Base-by-base conservation (phyloP, 2,797 vertebrate genomes). In the Peromyscus attwateri region DNA sequence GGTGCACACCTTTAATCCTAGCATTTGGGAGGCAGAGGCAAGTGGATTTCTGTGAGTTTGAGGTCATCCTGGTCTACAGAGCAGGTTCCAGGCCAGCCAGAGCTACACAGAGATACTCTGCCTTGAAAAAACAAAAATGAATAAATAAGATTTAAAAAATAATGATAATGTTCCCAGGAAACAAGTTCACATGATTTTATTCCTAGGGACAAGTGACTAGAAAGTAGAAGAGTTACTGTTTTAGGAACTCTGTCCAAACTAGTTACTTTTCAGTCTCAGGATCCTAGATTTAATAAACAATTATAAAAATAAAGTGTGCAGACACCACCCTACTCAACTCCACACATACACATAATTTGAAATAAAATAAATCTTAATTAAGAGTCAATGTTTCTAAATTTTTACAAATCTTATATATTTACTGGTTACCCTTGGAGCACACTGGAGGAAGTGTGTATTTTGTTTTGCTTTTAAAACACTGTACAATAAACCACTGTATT, bases 211-310 rank as follows among this genome's bases (percentile, higher is more conserved):
- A 89, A 17, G 21, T 95, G 23, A 94, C 55, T 94, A 89, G 37
- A 89, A 94, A 94, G n/a, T 57, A 77, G 34, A 79, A 64, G 57
- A 62, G 80, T 40, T 37, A 89, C 29, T 95, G 27, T 92, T 88
- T 93, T 84, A 94, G 64, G 6, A 97, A 96, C 80, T 34, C 52
- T 37, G 83, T 27, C 40, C 81, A 95, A 92, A 95, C 80, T 83
- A 95, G 27, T 79, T 80, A 60, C 31, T 92, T 96, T 92, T 17
- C 52, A 84, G 17, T 93, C 62, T 93, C 29, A 89, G 57, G 96
- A 88, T 81, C 84, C 31, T 85, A 57, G 29, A 93, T 7, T 73
- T 89, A 89, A 21, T 95, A 34, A 94, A 55, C 23, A 89, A 37
- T 21, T 71, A 71, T 95, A 43, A 85, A 95, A 95, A 82, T 76